These are phyloP conservation scores for Takifugu ocellatus DNA, from an alignment of 2,797 vertebrate genomes.

Conservation along the genomic window DNA sequence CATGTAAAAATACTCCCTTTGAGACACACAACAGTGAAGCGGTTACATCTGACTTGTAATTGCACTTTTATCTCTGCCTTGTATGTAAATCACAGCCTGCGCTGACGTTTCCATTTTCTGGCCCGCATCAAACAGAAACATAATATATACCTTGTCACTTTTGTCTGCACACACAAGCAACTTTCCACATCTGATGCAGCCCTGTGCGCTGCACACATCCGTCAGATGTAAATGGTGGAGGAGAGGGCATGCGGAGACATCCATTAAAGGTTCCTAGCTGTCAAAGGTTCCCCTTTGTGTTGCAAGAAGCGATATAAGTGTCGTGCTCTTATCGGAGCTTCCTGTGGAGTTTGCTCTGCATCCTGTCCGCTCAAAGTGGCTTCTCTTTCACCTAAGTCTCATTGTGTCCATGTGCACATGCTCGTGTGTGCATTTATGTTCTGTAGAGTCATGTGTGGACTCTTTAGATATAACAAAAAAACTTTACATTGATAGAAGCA, in stretches of 20 bases:
- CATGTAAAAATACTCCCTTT: slow-evolving; percentile 47
- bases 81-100: slow-evolving; percentile 55
- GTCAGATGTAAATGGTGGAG: slow-evolving; percentile 62
- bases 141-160: slow-evolving; percentile 71
- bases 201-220: slow-evolving; percentile 56
- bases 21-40: slow-evolving; percentile 46
- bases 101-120: slow-evolving; percentile 66
- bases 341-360: slow-evolving; percentile 74
- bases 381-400: slow-evolving; percentile 58
- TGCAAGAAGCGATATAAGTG: slow-evolving; percentile 70
- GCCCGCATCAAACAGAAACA: slow-evolving; percentile 59
- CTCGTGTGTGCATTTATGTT: slow-evolving; percentile 5
- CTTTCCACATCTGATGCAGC: slow-evolving; percentile 65
- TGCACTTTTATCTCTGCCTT: slow-evolving; percentile 51
- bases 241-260: slow-evolving; percentile 70
- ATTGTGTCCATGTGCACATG: slow-evolving; percentile 46
- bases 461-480: neutral
- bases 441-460: slow-evolving; percentile 24
- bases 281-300: slow-evolving; percentile 78
- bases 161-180: slow-evolving; percentile 55
- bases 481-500: neutral
- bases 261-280: slow-evolving; percentile 77
- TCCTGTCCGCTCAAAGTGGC: slow-evolving; percentile 70
- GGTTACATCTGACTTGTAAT: slow-evolving; percentile 39
- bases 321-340: slow-evolving; percentile 76